phyloP scores from a whole-genome alignment of 2,888 invertebrate species.

The Apoda limacodes region DNA sequence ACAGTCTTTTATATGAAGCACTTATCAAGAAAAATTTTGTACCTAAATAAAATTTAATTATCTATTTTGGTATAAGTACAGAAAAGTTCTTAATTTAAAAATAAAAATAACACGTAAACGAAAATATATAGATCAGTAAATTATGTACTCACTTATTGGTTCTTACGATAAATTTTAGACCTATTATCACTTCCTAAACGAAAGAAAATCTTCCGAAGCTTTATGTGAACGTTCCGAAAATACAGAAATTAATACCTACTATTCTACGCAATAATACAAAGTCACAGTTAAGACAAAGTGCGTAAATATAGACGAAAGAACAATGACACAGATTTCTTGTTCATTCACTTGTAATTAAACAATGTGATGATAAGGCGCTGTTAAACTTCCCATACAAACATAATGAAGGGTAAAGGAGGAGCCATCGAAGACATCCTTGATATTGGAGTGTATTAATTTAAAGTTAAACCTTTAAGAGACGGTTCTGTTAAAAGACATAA shows the following conservation, averaged over 20 bases:
- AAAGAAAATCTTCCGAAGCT: constrained; percentile 4
- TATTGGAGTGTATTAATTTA: constrained; percentile 10
- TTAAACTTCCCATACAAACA: constrained; percentile 3
- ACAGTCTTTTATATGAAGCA: too few relatives aligned
- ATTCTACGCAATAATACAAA: constrained; percentile 12
- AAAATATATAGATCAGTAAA: constrained; percentile 3
- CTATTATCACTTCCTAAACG: constrained; percentile 5
- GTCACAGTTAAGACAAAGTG: constrained; percentile 24
- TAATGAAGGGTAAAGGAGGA: constrained; percentile 6
- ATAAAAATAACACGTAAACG: constrained; percentile 1
- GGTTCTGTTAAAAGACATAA: background rate
- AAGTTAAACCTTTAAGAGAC: constrained; percentile 7
- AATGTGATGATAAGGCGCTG: constrained; percentile 1
- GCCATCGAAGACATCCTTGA: constrained; percentile 7
- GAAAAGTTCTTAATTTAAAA: constrained; percentile 1
- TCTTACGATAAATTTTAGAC: constrained; percentile 1
- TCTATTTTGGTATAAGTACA: too few relatives aligned
- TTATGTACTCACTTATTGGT: background rate
- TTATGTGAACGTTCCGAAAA: constrained; percentile 10
- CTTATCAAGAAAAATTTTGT: too few relatives aligned
- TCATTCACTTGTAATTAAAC: constrained; percentile 11
- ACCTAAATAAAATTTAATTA: too few relatives aligned
- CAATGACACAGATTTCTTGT: constrained; percentile 28
- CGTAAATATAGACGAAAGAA: constrained; percentile 26
- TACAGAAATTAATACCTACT: constrained; percentile 15